phyloP scores from a whole-genome alignment of 2,888 invertebrate genomes.

The Torymus aiolomorphi region DNA sequence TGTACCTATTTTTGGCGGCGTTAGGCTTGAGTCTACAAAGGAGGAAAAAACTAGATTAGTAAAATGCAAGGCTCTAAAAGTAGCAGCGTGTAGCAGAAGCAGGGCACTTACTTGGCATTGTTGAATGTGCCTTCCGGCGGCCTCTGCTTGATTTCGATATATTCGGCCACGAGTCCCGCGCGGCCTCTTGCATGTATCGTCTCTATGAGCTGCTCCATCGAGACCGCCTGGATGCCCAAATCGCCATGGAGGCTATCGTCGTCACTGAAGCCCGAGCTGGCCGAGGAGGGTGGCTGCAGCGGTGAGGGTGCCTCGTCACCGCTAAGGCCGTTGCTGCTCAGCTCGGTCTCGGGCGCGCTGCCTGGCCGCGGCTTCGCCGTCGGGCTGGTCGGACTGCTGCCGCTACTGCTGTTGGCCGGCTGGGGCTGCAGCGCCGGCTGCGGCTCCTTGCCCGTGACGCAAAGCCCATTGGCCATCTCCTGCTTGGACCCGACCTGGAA shows the following conservation, averaged over 20 bases:
- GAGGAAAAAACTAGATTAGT: no score
- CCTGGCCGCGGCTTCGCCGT: background rate
- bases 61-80: background rate
- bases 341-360: conserved; percentile 20
- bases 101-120: conserved; percentile 83
- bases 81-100: no score
- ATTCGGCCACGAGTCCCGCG: conserved; percentile 90
- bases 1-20: conserved; percentile 91
- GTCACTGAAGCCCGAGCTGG: conserved; percentile 91
- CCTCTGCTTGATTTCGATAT: conserved; percentile 89
- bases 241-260: conserved; percentile 90
- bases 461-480: conserved; percentile 18
- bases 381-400: conserved; percentile 32
- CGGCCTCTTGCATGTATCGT: conserved; percentile 86
- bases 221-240: conserved; percentile 80
- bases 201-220: conserved; percentile 85
- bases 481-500: background rate
- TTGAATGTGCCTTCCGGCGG: conserved; percentile 92
- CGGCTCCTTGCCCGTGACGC: conserved; percentile 1
- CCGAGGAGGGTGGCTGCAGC: conserved; percentile 82
- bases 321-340: conserved; percentile 27
- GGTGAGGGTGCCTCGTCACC: conserved; percentile 77
- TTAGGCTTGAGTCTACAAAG: conserved; percentile 80
- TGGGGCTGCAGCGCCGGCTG: conserved; percentile 29
- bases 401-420: conserved; percentile 21